Conservation (phyloP, 2,113 vertebrate species). For the Spea multiplicata region DNA sequence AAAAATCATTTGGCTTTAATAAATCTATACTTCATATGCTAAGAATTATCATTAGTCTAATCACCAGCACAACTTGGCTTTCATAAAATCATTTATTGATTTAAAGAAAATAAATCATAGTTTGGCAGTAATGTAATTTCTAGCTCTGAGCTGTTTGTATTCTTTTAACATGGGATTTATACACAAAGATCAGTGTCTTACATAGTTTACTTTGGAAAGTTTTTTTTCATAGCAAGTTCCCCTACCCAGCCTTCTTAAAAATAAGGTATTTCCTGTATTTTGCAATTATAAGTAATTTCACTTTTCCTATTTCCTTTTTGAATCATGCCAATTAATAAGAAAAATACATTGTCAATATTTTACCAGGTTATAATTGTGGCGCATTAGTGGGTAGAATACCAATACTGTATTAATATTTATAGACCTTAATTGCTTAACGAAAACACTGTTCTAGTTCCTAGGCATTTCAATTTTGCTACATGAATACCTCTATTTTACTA, state of each 20-base stretch:
- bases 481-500: neutral
- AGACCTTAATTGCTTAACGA: neutral
- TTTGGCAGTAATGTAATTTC: too few relatives aligned
- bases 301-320: constrained; percentile 30
- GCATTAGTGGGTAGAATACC: neutral
- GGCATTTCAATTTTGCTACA: neutral
- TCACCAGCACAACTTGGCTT: too few relatives aligned
- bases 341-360: constrained; percentile 15
- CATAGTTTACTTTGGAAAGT: neutral
- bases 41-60: too few relatives aligned
- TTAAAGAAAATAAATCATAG: too few relatives aligned
- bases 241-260: constrained; percentile 2
- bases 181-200: neutral
- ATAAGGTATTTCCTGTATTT: constrained; percentile 23
- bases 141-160: neutral
- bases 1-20: too few relatives aligned
- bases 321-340: neutral
- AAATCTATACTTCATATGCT: too few relatives aligned
- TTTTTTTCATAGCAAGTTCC: neutral
- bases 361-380: neutral
- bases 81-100: too few relatives aligned
- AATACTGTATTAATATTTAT: neutral
- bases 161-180: neutral
- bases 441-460: neutral
- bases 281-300: constrained; percentile 22